Percentiles rank a stretch among this genome's conserved stretches.
phyloP scores from a whole-genome alignment of 2,113 vertebrate genomes.

The Pollachius pollachius region DNA sequence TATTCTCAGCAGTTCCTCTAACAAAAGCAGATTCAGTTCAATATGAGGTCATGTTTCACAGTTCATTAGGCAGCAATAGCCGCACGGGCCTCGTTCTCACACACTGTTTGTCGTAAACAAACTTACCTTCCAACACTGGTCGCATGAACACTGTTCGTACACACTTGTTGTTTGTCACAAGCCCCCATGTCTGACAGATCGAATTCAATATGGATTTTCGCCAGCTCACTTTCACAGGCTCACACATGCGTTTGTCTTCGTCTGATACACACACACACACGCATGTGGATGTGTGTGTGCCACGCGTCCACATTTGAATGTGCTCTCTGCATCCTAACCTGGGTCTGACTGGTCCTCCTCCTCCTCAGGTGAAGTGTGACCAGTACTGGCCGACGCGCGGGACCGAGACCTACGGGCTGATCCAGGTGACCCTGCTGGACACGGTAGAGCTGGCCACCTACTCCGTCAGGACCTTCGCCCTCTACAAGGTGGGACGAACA shows the following conservation, averaged over 20 bases:
- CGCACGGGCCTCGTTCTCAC: no score
- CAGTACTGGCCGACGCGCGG: constrained; percentile 98
- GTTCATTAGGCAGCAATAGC: no score
- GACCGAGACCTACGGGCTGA: constrained; percentile 93
- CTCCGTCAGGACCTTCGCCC: constrained; percentile 93
- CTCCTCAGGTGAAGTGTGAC: constrained; percentile 91
- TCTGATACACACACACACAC: constrained; percentile 21
- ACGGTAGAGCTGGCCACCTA: constrained; percentile 95
- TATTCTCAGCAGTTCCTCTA: not conserved
- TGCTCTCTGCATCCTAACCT: constrained; percentile 20
- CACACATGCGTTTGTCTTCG: not conserved
- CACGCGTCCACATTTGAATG: constrained; percentile 5
- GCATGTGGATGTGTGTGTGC: no score
- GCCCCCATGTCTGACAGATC: not conserved
- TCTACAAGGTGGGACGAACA: constrained; percentile 85
- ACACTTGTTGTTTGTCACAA: not conserved
- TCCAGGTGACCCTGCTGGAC: constrained; percentile 93
- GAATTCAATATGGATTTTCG: not conserved
- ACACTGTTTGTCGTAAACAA: no score
- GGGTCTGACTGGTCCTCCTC: not conserved
- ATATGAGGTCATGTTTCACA: no score
- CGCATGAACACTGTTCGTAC: not conserved
- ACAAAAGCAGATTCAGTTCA: no score
- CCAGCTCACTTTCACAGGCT: not conserved
- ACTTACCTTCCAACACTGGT: not conserved